phyloP scores from a whole-genome alignment of 35 echinoderm and acorn worm species.

The Chiridota heheva region DNA sequence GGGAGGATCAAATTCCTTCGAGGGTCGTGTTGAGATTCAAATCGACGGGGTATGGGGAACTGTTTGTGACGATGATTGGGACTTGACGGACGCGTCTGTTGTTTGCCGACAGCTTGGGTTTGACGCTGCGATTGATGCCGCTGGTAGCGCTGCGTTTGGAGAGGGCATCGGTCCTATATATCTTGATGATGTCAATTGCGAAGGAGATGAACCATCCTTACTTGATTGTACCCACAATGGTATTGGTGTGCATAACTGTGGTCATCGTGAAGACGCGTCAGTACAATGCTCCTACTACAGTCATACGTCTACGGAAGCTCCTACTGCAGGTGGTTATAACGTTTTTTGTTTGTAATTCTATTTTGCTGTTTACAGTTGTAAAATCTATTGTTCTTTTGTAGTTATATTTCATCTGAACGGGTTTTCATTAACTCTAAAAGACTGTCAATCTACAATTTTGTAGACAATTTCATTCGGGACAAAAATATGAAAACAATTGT shows the following conservation, averaged over 20 bases:
- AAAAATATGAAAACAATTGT: too few species aligned
- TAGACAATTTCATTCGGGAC: too few species aligned
- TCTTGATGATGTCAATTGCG: conserved; percentile 21
- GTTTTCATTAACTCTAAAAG: too few species aligned
- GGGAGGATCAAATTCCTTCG: not conserved
- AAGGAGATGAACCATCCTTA: conserved; percentile 5
- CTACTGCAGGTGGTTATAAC: too few species aligned
- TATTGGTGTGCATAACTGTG: not conserved
- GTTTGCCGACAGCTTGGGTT: conserved; percentile 21
- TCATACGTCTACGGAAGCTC: too few species aligned
- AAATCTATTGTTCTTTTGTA: too few species aligned
- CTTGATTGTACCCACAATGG: not conserved
- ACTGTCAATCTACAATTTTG: too few species aligned
- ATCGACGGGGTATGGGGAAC: not conserved
- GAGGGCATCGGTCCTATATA: conserved; percentile 16
- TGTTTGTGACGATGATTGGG: not conserved
- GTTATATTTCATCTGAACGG: too few species aligned
- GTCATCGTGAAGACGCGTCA: not conserved
- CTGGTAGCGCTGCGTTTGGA: not conserved
- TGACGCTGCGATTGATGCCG: not conserved
- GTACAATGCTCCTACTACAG: too few species aligned
- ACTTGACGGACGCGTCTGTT: not conserved
- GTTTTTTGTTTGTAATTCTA: too few species aligned
- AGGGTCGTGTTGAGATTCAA: not conserved
- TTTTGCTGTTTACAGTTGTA: too few species aligned